Evolutionary conservation across 2,113 vertebrate genomes (phyloP).

Genomic region (Hoplias malabaricus): DNA sequence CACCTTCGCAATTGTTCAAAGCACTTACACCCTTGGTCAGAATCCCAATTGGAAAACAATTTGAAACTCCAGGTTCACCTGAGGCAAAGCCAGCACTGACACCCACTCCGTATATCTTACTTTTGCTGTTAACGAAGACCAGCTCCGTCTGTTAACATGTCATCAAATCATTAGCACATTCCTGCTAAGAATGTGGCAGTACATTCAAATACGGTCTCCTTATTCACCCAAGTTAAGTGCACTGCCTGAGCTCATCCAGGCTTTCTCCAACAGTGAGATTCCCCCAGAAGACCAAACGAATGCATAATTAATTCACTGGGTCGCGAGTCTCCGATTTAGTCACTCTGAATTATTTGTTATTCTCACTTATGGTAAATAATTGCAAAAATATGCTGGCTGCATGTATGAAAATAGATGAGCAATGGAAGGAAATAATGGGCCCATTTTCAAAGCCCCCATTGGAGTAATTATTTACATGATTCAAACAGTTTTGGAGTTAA

Average conservation of each 20-base stretch:
- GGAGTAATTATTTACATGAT: conserved; percentile 39
- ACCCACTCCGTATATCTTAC: background rate
- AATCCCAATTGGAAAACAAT: conserved; percentile 23
- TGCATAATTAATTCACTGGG: conserved; percentile 48
- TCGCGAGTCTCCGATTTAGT: conserved; percentile 50
- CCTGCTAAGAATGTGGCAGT: background rate
- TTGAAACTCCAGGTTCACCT: conserved; percentile 7
- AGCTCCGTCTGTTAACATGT: conserved; percentile 32
- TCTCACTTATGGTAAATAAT: conserved; percentile 58
- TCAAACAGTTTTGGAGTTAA: conserved; percentile 22
- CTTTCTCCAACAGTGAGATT: conserved; percentile 12
- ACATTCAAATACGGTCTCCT: conserved; percentile 39
- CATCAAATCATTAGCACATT: conserved; percentile 10
- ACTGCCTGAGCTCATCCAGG: conserved; percentile 47
- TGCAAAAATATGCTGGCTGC: conserved; percentile 54
- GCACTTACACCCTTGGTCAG: conserved; percentile 14
- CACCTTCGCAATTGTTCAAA: conserved; percentile 17
- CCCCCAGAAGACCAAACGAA: conserved; percentile 43
- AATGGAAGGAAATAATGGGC: conserved; percentile 36
- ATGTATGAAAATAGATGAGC: conserved; percentile 53
- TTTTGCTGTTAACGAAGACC: conserved; percentile 4
- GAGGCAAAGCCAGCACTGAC: conserved; percentile 8
- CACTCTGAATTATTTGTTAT: conserved; percentile 59
- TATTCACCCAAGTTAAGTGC: conserved; percentile 48
- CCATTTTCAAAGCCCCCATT: conserved; percentile 17